phyloP scores from a whole-genome alignment of 2,888 invertebrate species.

The Abrostola tripartita region DNA sequence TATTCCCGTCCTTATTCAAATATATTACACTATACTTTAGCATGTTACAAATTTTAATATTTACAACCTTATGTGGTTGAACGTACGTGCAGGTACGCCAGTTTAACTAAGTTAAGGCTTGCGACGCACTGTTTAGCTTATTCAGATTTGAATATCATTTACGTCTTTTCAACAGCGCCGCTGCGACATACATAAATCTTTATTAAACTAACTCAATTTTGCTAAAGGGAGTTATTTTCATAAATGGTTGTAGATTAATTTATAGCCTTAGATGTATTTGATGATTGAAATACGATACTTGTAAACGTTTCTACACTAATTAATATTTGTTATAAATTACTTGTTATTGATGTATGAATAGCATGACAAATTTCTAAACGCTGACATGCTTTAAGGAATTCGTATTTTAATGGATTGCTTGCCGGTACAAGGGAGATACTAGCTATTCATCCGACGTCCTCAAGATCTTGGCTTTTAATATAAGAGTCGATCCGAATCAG shows the following conservation, averaged over 20 bases:
- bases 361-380: slow-evolving; percentile 19
- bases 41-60: slow-evolving; percentile 40
- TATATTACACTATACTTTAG: slow-evolving; percentile 51
- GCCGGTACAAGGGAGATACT: slow-evolving; percentile 3
- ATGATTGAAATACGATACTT: slow-evolving; percentile 17
- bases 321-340: slow-evolving; percentile 13
- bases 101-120: slow-evolving; percentile 55
- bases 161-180: slow-evolving; percentile 45
- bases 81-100: slow-evolving; percentile 59
- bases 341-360: slow-evolving; percentile 8
- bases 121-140: slow-evolving; percentile 57
- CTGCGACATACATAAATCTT: slow-evolving; percentile 49
- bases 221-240: slow-evolving; percentile 36
- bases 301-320: slow-evolving; percentile 26
- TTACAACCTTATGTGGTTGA: slow-evolving; percentile 52
- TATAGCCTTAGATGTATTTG: slow-evolving; percentile 19
- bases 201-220: slow-evolving; percentile 41
- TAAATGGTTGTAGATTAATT: slow-evolving; percentile 21
- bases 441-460: slow-evolving; percentile 33
- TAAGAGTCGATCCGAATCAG: slow-evolving; percentile 44
- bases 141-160: slow-evolving; percentile 60
- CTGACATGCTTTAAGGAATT: slow-evolving; percentile 16
- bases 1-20: slow-evolving; percentile 48
- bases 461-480: slow-evolving; percentile 41
- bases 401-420: slow-evolving; percentile 32